Conservation (phyloP, 2,888 invertebrate genomes). For the Oegoconia quadripuncta region DNA sequence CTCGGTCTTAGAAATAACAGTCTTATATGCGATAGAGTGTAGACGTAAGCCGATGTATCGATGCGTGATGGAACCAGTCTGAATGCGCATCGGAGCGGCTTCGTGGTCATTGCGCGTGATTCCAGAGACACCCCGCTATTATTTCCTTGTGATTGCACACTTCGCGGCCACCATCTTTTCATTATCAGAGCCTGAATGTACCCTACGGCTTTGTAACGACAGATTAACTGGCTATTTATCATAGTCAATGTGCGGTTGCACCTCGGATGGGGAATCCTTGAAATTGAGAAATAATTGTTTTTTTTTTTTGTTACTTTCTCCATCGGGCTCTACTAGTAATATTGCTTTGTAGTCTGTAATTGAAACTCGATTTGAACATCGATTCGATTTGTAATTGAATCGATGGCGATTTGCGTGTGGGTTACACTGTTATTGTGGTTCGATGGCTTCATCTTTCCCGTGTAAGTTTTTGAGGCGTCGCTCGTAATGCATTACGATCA, state of each 20-base stretch:
- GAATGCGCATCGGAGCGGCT: slow-evolving; percentile 24
- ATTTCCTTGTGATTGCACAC: slow-evolving; percentile 40
- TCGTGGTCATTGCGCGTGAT: slow-evolving; percentile 31
- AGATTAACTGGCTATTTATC: slow-evolving; percentile 17
- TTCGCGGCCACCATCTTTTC: slow-evolving; percentile 33
- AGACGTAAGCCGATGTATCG: slow-evolving; percentile 26
- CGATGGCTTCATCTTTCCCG: slow-evolving; percentile 14
- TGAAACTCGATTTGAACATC: no score
- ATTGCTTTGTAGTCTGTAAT: background rate
- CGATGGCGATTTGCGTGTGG: no score
- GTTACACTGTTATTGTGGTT: no score
- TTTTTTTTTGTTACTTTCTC: background rate
- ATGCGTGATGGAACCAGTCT: slow-evolving; percentile 44
- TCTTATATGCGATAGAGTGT: slow-evolving; percentile 25
- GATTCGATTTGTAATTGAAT: no score
- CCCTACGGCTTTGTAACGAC: slow-evolving; percentile 13
- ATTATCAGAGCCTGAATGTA: slow-evolving; percentile 33
- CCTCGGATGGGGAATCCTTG: slow-evolving; percentile 3
- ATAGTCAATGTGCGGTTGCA: slow-evolving; percentile 9
- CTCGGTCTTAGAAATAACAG: slow-evolving; percentile 33
- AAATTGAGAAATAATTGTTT: slow-evolving; percentile 10
- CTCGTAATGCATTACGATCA: slow-evolving; percentile 23
- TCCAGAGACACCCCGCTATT: slow-evolving; percentile 35
- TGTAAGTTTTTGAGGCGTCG: slow-evolving; percentile 18
- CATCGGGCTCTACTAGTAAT: background rate